Percentiles rank a stretch among this genome's conserved stretches.
Evolutionary conservation across 2,888 invertebrate species (phyloP).

Genomic region (Helobdella robusta): DNA sequence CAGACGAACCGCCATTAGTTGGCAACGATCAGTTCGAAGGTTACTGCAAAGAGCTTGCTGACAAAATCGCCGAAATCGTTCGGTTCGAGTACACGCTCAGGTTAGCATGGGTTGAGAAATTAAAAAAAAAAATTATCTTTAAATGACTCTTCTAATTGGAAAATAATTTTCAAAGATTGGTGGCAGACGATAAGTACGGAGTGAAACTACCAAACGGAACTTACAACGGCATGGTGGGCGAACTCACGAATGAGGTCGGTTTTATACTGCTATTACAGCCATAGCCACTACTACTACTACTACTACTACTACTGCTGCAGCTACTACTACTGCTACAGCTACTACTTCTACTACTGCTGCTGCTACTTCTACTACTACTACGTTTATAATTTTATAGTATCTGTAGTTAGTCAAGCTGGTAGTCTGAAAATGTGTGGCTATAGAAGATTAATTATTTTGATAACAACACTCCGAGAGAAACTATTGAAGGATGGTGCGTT

Average conservation of each 20-base stretch:
- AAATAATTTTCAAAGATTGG: constrained; percentile 33
- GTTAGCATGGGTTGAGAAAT: too few relatives aligned
- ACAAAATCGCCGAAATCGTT: constrained; percentile 44
- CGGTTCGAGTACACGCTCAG: constrained; percentile 49
- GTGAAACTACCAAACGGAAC: constrained; percentile 36
- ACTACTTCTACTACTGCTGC: constrained; percentile 4
- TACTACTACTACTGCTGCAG: too few relatives aligned
- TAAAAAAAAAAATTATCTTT: too few relatives aligned
- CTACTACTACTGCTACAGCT: not conserved
- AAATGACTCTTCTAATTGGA: too few relatives aligned
- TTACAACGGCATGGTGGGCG: constrained; percentile 49
- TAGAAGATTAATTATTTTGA: too few relatives aligned
- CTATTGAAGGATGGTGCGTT: too few relatives aligned
- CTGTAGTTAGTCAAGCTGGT: too few relatives aligned
- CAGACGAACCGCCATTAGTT: constrained; percentile 54
- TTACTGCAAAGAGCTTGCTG: constrained; percentile 50
- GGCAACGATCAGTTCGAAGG: constrained; percentile 67
- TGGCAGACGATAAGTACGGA: constrained; percentile 36
- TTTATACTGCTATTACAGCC: not conserved
- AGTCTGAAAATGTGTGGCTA: too few relatives aligned
- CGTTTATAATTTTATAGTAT: not conserved
- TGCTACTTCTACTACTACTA: not conserved
- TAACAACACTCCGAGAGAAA: too few relatives aligned
- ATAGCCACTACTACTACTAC: not conserved
- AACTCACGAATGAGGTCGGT: constrained; percentile 44